These are phyloP conservation scores for Hoplostethus atlanticus DNA, from an alignment of 2,797 vertebrate genomes.

Conservation along the genomic window DNA sequence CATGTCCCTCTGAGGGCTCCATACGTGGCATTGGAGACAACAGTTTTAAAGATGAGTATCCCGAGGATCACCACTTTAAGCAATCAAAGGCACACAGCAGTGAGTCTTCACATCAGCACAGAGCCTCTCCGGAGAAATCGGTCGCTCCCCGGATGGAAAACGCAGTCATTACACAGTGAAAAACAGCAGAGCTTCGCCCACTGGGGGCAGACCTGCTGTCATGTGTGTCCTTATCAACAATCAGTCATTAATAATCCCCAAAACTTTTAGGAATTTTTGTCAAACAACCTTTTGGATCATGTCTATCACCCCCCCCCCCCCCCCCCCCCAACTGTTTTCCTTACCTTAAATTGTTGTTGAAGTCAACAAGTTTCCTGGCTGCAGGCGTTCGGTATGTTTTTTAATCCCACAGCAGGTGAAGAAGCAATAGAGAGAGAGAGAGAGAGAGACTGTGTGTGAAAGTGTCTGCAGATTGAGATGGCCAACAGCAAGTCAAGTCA, in stretches of 20 bases:
- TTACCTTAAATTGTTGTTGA: slow-evolving; percentile 48
- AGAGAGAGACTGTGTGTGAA: too few relatives aligned
- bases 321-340: slow-evolving; percentile 2
- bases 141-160: neutral
- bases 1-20: too few relatives aligned
- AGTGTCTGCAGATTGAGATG: neutral
- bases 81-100: too few relatives aligned
- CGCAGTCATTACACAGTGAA: neutral
- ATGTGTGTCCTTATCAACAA: neutral
- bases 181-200: neutral
- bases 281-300: too few relatives aligned
- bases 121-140: neutral
- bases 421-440: neutral
- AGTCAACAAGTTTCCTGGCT: slow-evolving; percentile 33
- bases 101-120: too few relatives aligned
- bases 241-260: neutral
- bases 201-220: neutral
- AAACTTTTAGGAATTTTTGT: too few relatives aligned
- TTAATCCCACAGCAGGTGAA: slow-evolving; percentile 40
- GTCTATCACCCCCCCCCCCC: neutral
- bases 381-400: slow-evolving; percentile 24
- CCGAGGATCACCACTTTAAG: too few relatives aligned
- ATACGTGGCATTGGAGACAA: too few relatives aligned
- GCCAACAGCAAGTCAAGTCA: neutral
- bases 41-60: too few relatives aligned